Evolutionary conservation across 2,113 vertebrate genomes (phyloP), one percentile per base, ranked within the genome.

Genomic region (Tenebrosternarchus preto): DNA sequence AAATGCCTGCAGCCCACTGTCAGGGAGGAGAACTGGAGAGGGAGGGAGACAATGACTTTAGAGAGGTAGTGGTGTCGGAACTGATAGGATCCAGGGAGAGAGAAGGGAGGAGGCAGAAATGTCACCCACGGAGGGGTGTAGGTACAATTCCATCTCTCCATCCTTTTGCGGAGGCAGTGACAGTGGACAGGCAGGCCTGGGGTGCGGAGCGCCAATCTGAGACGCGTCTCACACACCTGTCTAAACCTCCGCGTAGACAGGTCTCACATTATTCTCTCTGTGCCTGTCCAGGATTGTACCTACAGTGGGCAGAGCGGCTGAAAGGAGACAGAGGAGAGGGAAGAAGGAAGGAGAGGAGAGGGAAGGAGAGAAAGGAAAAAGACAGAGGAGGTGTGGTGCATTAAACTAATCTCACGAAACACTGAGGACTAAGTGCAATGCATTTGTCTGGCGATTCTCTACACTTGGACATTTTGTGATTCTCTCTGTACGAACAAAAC

Each of bases 41-140:
- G 50, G 63, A 74, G 20, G 27, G 33, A 59, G 27, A 74, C 36
- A 73, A 61, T 22, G 61, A 36, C 53, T 67, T 67, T 67, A 74
- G 57, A 73, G 33, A 59, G 50, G 57, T 67, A 33, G 71, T 50
- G 24, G 63, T 80, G 78, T 73, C 78, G 69, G n/a, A 66, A 80
- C 73, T 24, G 70, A 80, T 70, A 80, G 70, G 56, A 64, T 36
- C 43, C 17, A 25, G 24, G 50, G 39, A 22, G 39, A 67, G 31
- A 59, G 67, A 80, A 63, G 78, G 36, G 19, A 8, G 20, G 31
- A 67, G 76, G 71, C 71, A 74, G 24, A 24, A 36, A 31, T 80
- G 61, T 55, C 56, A 66, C 43, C 27, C 22, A 20, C 22, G 59
- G 70, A 80, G 27, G 56, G 25, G 61, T 67, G 50, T 17, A 66